These are phyloP conservation scores for Bos taurus DNA, from an alignment of 2,113 vertebrate species.

Conservation along the genomic window DNA sequence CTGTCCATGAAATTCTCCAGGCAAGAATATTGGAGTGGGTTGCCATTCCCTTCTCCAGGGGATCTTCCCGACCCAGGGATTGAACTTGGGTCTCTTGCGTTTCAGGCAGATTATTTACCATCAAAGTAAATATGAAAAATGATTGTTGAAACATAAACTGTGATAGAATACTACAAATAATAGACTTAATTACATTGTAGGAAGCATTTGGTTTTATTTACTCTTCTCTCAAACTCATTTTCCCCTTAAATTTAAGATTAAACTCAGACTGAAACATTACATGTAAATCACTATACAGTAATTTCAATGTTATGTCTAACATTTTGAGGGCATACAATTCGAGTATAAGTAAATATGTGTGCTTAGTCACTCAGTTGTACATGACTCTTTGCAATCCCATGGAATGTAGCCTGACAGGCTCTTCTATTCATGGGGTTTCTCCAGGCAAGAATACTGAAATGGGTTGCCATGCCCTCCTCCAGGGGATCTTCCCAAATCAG, in stretches of 20 bases:
- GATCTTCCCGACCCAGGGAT: not conserved
- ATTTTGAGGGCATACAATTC: not conserved
- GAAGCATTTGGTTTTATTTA: not conserved
- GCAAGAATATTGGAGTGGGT: not conserved
- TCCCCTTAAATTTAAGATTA: conserved; percentile 5
- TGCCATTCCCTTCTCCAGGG: not conserved
- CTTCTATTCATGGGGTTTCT: not conserved
- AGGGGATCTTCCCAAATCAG: not conserved
- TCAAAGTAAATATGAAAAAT: not conserved
- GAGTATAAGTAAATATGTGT: not conserved
- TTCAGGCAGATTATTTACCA: not conserved
- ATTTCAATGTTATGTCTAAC: not conserved
- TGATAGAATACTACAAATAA: not conserved
- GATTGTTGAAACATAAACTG: not conserved
- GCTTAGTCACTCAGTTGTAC: not conserved
- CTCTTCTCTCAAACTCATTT: not conserved
- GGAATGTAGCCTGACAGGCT: not conserved
- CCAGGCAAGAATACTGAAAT: not conserved
- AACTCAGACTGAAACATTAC: not conserved
- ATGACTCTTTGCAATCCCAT: not conserved
- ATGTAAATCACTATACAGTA: not conserved
- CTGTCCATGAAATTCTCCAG: not conserved
- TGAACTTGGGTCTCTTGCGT: not conserved
- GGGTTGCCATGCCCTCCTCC: not conserved
- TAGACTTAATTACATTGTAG: not conserved